These are phyloP conservation scores for Pachyseris speciosa DNA, from an alignment of 64 coral and sea anemone species.

Conservation along the genomic window DNA sequence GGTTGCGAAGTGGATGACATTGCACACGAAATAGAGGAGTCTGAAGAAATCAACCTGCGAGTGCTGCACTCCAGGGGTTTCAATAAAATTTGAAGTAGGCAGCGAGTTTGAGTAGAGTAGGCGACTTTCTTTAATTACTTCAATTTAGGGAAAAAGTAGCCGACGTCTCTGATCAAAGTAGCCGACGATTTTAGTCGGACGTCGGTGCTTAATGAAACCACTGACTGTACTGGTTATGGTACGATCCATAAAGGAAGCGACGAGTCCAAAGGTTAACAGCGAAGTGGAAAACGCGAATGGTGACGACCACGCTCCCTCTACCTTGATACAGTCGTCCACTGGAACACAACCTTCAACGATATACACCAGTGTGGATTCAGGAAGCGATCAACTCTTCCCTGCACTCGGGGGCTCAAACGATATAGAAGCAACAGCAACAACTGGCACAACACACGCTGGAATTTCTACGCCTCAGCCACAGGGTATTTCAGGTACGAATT, in stretches of 20 bases:
- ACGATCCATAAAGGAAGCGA: conserved; percentile 34
- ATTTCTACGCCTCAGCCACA: too few relatives aligned
- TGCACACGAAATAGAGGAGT: conserved; percentile 37
- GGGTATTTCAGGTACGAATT: too few relatives aligned
- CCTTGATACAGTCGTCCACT: background rate
- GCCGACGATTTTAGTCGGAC: too few relatives aligned
- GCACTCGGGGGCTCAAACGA: background rate
- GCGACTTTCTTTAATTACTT: too few relatives aligned
- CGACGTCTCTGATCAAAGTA: too few relatives aligned
- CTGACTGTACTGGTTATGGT: conserved; percentile 59
- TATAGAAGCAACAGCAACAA: too few relatives aligned
- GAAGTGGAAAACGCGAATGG: background rate
- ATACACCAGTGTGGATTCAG: background rate
- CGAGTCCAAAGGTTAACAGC: background rate
- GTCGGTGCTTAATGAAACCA: too few relatives aligned
- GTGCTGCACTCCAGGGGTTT: too few relatives aligned
- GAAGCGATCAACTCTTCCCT: background rate
- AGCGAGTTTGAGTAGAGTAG: too few relatives aligned
- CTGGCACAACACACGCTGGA: too few relatives aligned
- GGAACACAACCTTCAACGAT: background rate
- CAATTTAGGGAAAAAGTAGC: too few relatives aligned
- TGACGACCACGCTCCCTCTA: background rate
- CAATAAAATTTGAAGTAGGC: too few relatives aligned
- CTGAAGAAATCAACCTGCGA: conserved; percentile 55
- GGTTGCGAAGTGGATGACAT: conserved; percentile 56